Base-by-base conservation (phyloP, 2,113 vertebrate genomes). In the Bagarius yarrelli region DNA sequence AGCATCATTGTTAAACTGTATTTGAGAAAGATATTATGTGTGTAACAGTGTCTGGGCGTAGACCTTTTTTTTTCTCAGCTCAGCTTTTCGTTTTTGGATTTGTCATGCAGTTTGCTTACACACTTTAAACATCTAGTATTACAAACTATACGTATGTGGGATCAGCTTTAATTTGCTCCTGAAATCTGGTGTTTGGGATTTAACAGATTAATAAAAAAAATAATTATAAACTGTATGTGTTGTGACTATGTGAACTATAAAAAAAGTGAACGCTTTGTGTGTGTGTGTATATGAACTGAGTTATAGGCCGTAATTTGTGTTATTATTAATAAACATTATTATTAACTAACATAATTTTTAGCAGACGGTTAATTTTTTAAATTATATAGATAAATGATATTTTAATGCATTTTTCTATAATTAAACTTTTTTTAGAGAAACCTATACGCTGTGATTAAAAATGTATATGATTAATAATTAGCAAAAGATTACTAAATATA, bases 11-110 rank as follows among this genome's bases (percentile, higher is more conserved):
- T 94, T 86, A 87, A 89, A 90, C 86, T 90, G 90, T 89, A 91
- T 91, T 93, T 92, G 91, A 88, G 92, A 89, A 87, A 90, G 91
- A 93, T 92, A 92, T 94, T 93, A 89, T 95, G 94, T 91, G 92
- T 94, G 91, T 90, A 91, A 92, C 87, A 89, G 92, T 89, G 94
- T 92, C 93, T 94, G 91, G 90, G 92, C 81, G 93, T 93, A 88
- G 92, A 91, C 92, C 90, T n/a, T n/a, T n/a, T 91, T 94, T 91
- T 93, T 91, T 94, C 91, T 94, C 92, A 91, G 89, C 88, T 88
- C 88, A 47, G 34, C 36, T 88, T 91, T 89, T 90, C 89, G 67
- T 87, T 91, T 86, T 82, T 86, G 92, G 89, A 91, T 91, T 93
- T 85, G 86, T 88, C 61, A 90, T 87, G 86, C 88, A 91, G 83